Percentiles rank a stretch among this genome's conserved stretches.
These are phyloP conservation scores for Phataginus tetradactyla DNA, from an alignment of 2,797 vertebrate species.

Conservation along the genomic window DNA sequence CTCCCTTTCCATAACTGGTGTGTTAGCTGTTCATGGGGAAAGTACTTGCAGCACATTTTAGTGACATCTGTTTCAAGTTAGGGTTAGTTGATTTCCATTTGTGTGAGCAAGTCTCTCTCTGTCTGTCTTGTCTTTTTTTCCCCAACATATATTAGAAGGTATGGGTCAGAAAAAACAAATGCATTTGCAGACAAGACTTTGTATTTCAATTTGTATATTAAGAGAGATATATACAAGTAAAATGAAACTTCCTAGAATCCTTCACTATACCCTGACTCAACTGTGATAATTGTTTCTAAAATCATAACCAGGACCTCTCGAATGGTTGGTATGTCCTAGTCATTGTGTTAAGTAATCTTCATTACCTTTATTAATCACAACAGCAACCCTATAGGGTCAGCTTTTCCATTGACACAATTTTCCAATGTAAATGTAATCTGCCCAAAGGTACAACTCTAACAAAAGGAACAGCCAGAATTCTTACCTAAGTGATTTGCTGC, in stretches of 20 bases:
- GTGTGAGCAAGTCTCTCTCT: not conserved
- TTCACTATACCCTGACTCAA: not conserved
- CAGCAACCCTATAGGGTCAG: not conserved
- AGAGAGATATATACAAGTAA: not conserved
- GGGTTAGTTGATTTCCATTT: conserved; percentile 59
- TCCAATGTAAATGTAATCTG: not conserved
- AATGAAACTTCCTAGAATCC: not conserved
- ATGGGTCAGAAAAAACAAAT: not conserved
- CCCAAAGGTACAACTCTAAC: not conserved
- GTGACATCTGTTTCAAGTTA: conserved; percentile 73
- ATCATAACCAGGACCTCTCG: not conserved
- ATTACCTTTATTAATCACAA: not conserved
- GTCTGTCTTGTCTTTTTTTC: not conserved
- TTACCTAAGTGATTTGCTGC: not conserved
- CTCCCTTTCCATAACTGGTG: conserved; percentile 45
- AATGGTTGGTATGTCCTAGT: not conserved
- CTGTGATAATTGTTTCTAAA: not conserved
- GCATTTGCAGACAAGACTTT: not conserved
- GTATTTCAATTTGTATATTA: not conserved
- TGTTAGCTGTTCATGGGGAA: conserved; percentile 23
- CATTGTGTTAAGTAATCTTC: not conserved
- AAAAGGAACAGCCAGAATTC: not conserved
- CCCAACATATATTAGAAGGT: not conserved
- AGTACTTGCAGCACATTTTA: not conserved
- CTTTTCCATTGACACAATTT: not conserved